Evolutionary conservation across 2,888 invertebrate species (phyloP).

Genomic region (Drosophila subsilvestris): DNA sequence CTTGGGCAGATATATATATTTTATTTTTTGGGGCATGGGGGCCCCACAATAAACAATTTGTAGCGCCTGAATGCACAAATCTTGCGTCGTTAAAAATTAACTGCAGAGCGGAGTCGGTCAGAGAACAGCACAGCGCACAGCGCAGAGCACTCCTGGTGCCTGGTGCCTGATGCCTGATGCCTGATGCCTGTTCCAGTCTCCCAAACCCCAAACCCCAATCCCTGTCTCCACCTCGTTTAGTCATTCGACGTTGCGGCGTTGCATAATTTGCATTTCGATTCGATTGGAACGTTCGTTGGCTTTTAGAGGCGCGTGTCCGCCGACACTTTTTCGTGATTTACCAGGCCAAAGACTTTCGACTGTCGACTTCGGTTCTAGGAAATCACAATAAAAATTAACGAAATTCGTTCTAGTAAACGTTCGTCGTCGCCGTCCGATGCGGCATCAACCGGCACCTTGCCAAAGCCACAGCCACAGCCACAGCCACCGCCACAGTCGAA

Average conservation of each 20-base stretch:
- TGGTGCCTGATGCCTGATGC: too few relatives aligned
- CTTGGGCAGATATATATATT: not conserved
- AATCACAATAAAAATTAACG: conserved; percentile 79
- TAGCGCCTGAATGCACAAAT: conserved; percentile 80
- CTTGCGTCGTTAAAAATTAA: conserved; percentile 76
- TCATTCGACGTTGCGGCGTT: conserved; percentile 39
- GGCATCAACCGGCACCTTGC: conserved; percentile 34
- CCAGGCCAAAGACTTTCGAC: conserved; percentile 47
- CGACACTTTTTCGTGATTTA: conserved; percentile 82
- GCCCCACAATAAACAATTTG: conserved; percentile 77
- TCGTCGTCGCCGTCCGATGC: conserved; percentile 52
- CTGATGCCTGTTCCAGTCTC: too few relatives aligned
- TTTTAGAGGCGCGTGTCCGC: conserved; percentile 82
- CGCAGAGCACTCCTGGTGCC: conserved; percentile 2
- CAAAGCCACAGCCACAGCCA: conserved; percentile 4
- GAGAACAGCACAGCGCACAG: conserved; percentile 1
- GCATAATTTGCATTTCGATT: conserved; percentile 84
- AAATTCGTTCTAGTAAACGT: conserved; percentile 79
- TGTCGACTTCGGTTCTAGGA: conserved; percentile 71
- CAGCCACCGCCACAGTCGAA: not conserved
- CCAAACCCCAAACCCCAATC: too few relatives aligned
- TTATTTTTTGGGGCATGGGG: conserved; percentile 54
- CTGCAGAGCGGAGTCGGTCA: conserved; percentile 51
- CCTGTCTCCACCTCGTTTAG: conserved; percentile 17
- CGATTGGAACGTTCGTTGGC: conserved; percentile 77